phyloP scores from a whole-genome alignment of 2,797 vertebrate genomes.

The Sebastes kiyomatsui region DNA sequence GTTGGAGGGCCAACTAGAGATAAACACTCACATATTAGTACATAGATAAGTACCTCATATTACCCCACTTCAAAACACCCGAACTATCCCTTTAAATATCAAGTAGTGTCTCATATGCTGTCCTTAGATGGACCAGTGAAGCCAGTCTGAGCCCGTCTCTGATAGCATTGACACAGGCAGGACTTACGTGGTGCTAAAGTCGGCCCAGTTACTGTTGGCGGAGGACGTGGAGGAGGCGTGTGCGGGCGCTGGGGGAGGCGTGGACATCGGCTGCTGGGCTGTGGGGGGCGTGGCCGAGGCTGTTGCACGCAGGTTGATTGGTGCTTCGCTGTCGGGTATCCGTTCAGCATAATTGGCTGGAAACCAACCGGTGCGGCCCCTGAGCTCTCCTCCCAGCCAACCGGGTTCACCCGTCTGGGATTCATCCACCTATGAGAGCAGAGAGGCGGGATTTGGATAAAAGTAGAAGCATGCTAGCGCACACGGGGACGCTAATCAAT shows the following conservation, averaged over 20 bases:
- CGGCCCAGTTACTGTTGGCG: conserved; percentile 94
- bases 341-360: conserved; percentile 97
- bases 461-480: not conserved
- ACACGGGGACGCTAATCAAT: not conserved
- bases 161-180: rapidly evolving
- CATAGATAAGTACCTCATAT: too few species aligned
- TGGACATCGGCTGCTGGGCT: conserved; percentile 67
- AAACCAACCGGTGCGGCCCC: conserved; percentile 97
- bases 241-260: conserved; percentile 73
- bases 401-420: conserved; percentile 97
- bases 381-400: conserved; percentile 95
- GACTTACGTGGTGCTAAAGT: conserved; percentile 97
- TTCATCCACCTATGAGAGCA: conserved; percentile 90
- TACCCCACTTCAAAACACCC: too few species aligned
- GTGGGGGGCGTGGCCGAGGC: conserved; percentile 71
- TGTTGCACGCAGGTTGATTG: conserved; percentile 81
- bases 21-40: not conserved
- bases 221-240: conserved; percentile 66
- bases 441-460: not conserved
- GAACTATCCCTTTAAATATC: not conserved
- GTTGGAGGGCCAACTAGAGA: conserved; percentile 90
- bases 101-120: not conserved
- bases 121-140: not conserved
- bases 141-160: not conserved
- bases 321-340: conserved; percentile 91